Conservation (phyloP, 1,140 invertebrate genomes). For the Orchestia grillus region DNA sequence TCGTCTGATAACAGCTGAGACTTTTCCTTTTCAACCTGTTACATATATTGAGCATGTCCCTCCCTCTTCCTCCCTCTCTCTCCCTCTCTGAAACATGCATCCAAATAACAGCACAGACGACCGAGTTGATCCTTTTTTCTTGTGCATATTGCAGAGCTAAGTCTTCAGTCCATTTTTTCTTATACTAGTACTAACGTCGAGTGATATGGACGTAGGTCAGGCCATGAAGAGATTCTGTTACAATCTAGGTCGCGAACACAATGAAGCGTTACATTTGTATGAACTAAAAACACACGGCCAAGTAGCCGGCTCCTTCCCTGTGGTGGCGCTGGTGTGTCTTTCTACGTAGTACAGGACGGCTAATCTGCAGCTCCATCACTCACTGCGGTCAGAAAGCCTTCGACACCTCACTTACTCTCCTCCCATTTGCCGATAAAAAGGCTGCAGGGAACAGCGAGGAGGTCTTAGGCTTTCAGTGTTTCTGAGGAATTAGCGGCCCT, state of each 20-base stretch:
- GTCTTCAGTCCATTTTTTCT: not conserved
- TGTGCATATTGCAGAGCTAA: not conserved
- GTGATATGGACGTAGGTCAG: not conserved
- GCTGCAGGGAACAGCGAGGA: not conserved
- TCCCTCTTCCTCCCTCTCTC: not conserved
- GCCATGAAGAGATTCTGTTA: not conserved
- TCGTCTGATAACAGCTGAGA: not conserved
- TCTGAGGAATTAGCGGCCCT: not conserved
- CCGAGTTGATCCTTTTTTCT: not conserved
- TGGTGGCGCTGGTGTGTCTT: not conserved
- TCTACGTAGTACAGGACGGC: not conserved
- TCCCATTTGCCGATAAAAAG: not conserved
- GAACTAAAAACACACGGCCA: not conserved
- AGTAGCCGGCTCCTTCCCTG: not conserved
- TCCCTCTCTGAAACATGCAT: not conserved
- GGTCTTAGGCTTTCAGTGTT: not conserved
- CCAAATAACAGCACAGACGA: not conserved
- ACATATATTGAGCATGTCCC: not conserved
- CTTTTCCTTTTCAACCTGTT: not conserved
- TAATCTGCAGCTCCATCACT: not conserved
- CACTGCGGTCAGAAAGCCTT: not conserved
- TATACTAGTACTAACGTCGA: not conserved
- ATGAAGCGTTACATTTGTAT: not conserved
- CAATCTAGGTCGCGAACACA: not conserved
- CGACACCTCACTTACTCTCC: constrained; percentile 5